Evolutionary conservation across 2,797 vertebrate species (phyloP).

Genomic region (Aselliscus stoliczkanus): DNA sequence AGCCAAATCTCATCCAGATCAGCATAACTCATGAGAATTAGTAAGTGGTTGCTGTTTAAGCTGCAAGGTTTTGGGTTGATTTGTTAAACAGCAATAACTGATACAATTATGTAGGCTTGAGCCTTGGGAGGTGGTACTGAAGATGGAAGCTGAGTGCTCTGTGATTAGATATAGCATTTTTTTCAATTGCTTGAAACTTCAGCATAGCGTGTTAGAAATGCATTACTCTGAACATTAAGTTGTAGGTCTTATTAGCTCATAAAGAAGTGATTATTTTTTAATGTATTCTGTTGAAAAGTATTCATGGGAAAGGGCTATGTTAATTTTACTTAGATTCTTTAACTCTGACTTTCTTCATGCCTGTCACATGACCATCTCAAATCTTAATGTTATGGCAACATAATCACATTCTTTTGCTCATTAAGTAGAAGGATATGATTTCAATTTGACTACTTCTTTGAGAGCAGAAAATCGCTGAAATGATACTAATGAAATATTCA

Average conservation of each 20-base stretch:
- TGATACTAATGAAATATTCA: constrained; percentile 47
- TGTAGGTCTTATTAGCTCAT: neutral
- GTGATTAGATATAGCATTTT: neutral
- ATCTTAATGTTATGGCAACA: constrained; percentile 46
- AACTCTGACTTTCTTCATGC: constrained; percentile 12
- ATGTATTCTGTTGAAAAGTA: neutral
- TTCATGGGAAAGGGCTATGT: constrained; percentile 25
- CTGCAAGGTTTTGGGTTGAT: neutral
- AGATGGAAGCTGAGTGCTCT: neutral
- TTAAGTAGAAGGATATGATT: constrained; percentile 58
- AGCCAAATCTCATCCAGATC: neutral
- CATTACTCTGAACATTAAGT: neutral
- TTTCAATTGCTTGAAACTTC: neutral
- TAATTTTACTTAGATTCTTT: constrained; percentile 40
- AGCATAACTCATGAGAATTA: neutral
- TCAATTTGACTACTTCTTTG: constrained; percentile 47
- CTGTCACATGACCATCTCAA: constrained; percentile 23
- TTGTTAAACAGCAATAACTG: neutral
- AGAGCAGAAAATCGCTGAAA: constrained; percentile 60
- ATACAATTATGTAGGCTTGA: neutral
- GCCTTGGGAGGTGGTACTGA: neutral
- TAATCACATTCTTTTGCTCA: constrained; percentile 59
- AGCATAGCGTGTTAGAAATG: neutral
- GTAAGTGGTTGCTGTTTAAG: neutral
- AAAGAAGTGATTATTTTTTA: constrained; percentile 18